Base-by-base conservation (phyloP, 2,888 invertebrate species). In the Lucinisca nassula region DNA sequence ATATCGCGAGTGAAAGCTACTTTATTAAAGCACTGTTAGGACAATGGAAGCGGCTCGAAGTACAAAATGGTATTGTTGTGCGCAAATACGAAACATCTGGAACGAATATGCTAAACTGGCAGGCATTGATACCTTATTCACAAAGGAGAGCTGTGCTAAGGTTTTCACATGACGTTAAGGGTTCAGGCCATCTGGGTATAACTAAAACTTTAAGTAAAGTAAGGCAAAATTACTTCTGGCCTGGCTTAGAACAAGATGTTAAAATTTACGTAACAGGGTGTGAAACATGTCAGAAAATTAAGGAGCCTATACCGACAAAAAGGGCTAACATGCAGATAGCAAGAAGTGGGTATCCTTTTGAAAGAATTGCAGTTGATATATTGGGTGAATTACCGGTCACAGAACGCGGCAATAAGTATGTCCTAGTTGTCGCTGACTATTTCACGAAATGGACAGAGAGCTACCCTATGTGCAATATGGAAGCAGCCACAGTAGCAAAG, bases 311-410 rank as follows among this genome's bases (percentile, higher is more conserved):
- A 0, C 12, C 27, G 21, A 74, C 58, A 1, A 38, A n/a, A 35
- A 30, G 21, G 30, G 81, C 81, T 27, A 61, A 75, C 4, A 82
- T 82, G 75, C 74, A 82, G 27, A 61, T 73, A n/a, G 58, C 61
- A 27, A 1, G 32, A n/a, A 35, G 30, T 27, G 81, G 81, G 27
- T 30, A n/a, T 10, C 61, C 81, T 14, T 61, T 82, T 61, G 75
- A 82, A 58, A 55, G 67, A 35, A 82, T 61, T 40, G 37, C 74
- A 4, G n/a, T n/a, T n/a, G n/a, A n/a, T n/a, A 67, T 82, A 35
- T 30, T 82, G 38, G 75, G 81, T 17, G 61, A 58, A n/a, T 35
- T 82, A 32, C 81, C 45, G 4, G n/a, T 51, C 30, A 82, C 55
- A 6, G 74, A 73, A 37, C 0, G 21, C 17, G 74, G 81, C 2